Evolutionary conservation across 2,113 vertebrate species (phyloP), one percentile per base, ranked within the genome.

Genomic region (Columba livia): DNA sequence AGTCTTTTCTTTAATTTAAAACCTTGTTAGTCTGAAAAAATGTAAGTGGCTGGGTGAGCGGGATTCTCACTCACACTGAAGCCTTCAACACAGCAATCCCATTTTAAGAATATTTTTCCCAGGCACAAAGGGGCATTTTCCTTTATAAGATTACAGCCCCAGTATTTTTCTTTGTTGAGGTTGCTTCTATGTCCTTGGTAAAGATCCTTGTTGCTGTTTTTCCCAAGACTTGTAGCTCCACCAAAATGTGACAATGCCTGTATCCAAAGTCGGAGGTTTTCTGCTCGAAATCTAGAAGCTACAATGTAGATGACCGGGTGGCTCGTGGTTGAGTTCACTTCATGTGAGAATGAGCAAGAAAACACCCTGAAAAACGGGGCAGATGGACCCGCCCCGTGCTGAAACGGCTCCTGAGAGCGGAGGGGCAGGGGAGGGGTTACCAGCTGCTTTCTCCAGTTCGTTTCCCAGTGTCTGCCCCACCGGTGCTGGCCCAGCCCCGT

Each of bases 231-330:
- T 24, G 25, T 40, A 80, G 60, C 44, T 54, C 65, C 74, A 15
- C 56, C 25, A 62, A 58, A 86, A 54, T 21, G 16, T 23, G 24
- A 17, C 29, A 24, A 11, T 17, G 28, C 20, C 6, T 0, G 0
- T 8, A 54, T 23, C 36, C 67, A 72, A 53, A 93, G 78, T 44
- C 34, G 8, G 36, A 53, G 28, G 4, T 20, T 69, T 75, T 87
- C 53, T 71, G 31, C n/a, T 70, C 23, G 17, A 54, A 80, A 24
- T 70, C 31, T 42, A 3, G 53, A 44, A 36, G 6, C 20, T 56
- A 5, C 42, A 34, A 3, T 6, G 8, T 18, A 26, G 18, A 6
- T 75, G 15, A 31, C 36, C 32, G 51, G 1, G 42, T 36, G 62
- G 80, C 65, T 92, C 29, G 70, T 62, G 53, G 56, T 5, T 58